These are phyloP conservation scores for Cerceris ruficornis DNA, from an alignment of 2,888 invertebrate genomes.

Conservation along the genomic window DNA sequence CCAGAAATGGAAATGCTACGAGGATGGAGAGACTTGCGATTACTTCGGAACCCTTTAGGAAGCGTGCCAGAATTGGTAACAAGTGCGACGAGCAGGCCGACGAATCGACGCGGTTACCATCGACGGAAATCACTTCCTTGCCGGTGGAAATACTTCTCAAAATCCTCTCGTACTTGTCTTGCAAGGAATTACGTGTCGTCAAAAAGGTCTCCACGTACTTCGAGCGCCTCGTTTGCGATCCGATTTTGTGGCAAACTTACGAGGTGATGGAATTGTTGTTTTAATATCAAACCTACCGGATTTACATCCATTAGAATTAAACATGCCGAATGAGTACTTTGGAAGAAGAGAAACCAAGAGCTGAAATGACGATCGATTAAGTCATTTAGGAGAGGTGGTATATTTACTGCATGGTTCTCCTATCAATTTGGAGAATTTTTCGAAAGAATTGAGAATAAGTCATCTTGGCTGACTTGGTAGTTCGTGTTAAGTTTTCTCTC, in stretches of 20 bases:
- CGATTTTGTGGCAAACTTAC: conserved; percentile 70
- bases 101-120: neutral
- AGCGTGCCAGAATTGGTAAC: conserved; percentile 48
- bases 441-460: no score
- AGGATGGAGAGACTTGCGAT: conserved; percentile 47
- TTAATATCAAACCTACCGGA: neutral
- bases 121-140: conserved; percentile 38
- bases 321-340: no score
- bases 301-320: no score
- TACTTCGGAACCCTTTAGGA: conserved; percentile 40
- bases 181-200: conserved; percentile 64
- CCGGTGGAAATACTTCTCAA: conserved; percentile 71
- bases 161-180: conserved; percentile 69
- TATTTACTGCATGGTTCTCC: no score
- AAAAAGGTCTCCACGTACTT: conserved; percentile 67
- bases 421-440: no score
- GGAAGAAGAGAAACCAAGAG: no score
- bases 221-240: conserved; percentile 61
- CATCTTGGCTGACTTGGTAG: no score
- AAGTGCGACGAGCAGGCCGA: conserved; percentile 22
- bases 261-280: conserved; percentile 60
- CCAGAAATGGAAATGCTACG: conserved; percentile 56
- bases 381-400: no score
- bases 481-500: no score
- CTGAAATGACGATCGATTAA: no score